Base-by-base conservation (phyloP, 2,888 invertebrate species). In the Sminthurinus aureus region DNA sequence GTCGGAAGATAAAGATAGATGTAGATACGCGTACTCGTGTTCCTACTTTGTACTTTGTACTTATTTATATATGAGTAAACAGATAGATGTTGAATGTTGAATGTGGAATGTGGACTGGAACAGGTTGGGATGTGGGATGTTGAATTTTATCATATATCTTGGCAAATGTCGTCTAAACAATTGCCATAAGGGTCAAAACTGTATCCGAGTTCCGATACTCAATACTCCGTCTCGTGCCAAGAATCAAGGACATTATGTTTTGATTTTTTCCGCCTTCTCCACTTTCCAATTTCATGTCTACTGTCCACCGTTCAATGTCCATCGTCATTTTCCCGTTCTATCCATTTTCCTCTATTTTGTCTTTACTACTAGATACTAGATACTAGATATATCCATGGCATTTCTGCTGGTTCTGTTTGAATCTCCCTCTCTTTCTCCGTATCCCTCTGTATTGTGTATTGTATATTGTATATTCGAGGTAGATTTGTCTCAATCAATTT, bases 141-240 rank as follows among this genome's bases (percentile, higher is more conserved):
- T 15, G 26, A 11, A 26, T 73, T 15, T 73, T 24, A 26, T 73
- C 58, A 58, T 58, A 58, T 58, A 58, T 58, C 58, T 58, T 58
- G 38, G 50, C 75, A 75, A 22, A 20, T 50, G 50, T 20, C 75
- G 50, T 74, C 11, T n/a, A 75, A 75, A 75, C 26, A 75, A 75
- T 73, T 73, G 24, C 24, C 24, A 73, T 73, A 73, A 73, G 73
- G 73, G 58, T 58, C 58, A 58, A 58, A 18, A 58, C 58, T 58
- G 18, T 18, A 58, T 58, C 58, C 58, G 58, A 18, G n/a, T n/a
- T n/a, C n/a, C n/a, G n/a, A n/a, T n/a, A n/a, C n/a, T n/a, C n/a
- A n/a, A n/a, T n/a, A n/a, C n/a, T n/a, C n/a, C n/a, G n/a, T 58
- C 13, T 18, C 58, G 58, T 58, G 58, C 58, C 58, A 58, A 58